Conservation (phyloP, 2,113 vertebrate genomes). For the Crypturellus undulatus region DNA sequence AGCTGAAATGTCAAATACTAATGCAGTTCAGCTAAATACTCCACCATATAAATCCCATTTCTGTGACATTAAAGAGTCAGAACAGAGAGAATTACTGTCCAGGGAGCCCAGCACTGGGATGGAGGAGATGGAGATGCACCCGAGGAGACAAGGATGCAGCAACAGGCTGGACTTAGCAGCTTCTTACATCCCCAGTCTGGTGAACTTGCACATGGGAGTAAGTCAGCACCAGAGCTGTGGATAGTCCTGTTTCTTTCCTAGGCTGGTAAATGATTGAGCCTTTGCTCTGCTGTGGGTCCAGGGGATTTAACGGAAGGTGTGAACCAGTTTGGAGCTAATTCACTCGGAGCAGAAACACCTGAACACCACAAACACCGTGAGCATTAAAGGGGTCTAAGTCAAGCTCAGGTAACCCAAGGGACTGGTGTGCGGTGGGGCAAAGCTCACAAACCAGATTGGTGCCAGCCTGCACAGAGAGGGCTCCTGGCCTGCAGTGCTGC, state of each 20-base stretch:
- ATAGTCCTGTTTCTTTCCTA: background rate
- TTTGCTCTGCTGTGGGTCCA: background rate
- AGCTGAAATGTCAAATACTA: slow-evolving; percentile 58
- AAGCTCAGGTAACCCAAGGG: background rate
- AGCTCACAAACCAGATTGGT: background rate
- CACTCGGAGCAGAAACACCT: background rate
- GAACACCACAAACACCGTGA: background rate
- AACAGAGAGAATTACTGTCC: background rate
- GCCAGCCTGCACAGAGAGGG: background rate
- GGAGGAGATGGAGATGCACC: background rate
- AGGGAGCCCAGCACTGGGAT: background rate
- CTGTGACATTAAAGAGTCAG: slow-evolving; percentile 11
- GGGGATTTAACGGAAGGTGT: background rate
- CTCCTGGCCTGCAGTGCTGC: background rate
- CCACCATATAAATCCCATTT: background rate
- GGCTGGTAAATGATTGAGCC: background rate
- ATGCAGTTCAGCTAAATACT: slow-evolving; percentile 22
- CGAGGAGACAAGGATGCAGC: background rate
- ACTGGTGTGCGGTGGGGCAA: background rate
- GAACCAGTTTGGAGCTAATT: background rate
- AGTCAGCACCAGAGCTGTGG: background rate
- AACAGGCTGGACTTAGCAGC: background rate
- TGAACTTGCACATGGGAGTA: background rate
- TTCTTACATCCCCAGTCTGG: background rate
- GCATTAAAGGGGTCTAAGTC: background rate